Base-by-base conservation (phyloP, 2,888 invertebrate genomes). In the Limnephilus rhombicus region DNA sequence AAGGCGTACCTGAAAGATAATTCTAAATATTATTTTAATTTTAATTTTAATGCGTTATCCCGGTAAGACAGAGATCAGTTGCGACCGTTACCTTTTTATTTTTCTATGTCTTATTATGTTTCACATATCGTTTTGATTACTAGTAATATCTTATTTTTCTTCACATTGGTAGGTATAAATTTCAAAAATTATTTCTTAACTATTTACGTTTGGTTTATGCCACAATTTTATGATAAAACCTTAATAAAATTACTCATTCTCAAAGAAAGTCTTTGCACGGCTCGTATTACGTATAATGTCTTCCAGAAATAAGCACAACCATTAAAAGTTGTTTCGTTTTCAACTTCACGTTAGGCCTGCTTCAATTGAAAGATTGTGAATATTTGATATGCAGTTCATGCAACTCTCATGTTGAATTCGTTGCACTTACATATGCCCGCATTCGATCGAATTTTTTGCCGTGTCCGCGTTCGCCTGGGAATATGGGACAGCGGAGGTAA, bases 371-470 rank as follows among this genome's bases (percentile, higher is more conserved):
- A 91, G 92, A 92, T 90, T 91, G 88, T 92, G 91, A 92, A 92
- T 92, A 92, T 91, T 92, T 92, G 91, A 92, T 92, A 91, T 68
- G 53, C 80, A 88, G 88, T 92, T 92, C 88, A 92, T 92, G 92
- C 92, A 88, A 90, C 83, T 91, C 90, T 83, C 92, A 85, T 91
- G 91, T 92, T 91, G 34, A 90, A 92, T 92, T 90, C 83, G 90
- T 91, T 90, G 87, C 91, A 88, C 34, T 83, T 83, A 37, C 68
- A 68, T n/a, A 68, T 18, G 29, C 41, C 41, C 41, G 37, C 80
- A 53, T 88, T 68, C 45, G 31, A 85, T 86, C 68, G 85, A 91
- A 31, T 18, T 37, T 91, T 91, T 91, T 91, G 37, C 18, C 34
- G 4, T 68, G 68, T 83, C 37, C 83, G 24, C 68, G 11, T 49